Evolutionary conservation across 2,113 vertebrate species (phyloP), one percentile per base, ranked within the genome.

Genomic region (Cacatua alba): DNA sequence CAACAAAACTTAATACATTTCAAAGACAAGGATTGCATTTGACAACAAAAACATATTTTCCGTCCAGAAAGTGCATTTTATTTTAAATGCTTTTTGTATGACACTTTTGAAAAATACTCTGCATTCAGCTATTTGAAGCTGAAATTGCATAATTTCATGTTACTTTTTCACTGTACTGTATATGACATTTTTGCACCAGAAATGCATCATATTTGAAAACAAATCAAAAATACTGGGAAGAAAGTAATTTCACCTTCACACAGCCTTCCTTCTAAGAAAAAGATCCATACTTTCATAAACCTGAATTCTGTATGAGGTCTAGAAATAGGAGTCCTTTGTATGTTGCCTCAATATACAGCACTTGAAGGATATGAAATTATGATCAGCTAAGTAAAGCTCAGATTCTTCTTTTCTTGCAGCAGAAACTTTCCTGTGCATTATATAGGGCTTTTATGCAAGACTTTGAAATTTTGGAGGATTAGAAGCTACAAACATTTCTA

Each of bases 101-200:
- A 53, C 52, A 84, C 17, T 82, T 89, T 85, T 55, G 69, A 94
- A 83, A 92, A 95, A 51, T 79, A 60, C 14, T 78, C 72, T 55
- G 16, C 11, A 43, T 89, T 94, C 1, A 2, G 10, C 48, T 91
- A 77, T 94, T 49, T 94, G 82, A 94, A 82, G 41, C 9, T 85
- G 52, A 93, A 95, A 91, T 76, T 67, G 25, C 57, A 69, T 82
- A 91, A 95, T 92, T 91, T 78, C 18, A 17, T 79, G 65, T 87
- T 87, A 44, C 3, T 35, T 82, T 78, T 92, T 80, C 19, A n/a
- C 19, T 76, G 26, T 44, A 68, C 9, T 75, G 0, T 64, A 31
- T 63, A 49, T 84, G 86, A 79, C 44, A 87, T 82, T 87, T 92
- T 92, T 85, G 8, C 33, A 82, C 35, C 13, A 91, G 52, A 95